Percentiles rank a stretch among this genome's conserved stretches.
Evolutionary conservation across 2,888 invertebrate genomes (phyloP).

Genomic region (Pterostichus niger): DNA sequence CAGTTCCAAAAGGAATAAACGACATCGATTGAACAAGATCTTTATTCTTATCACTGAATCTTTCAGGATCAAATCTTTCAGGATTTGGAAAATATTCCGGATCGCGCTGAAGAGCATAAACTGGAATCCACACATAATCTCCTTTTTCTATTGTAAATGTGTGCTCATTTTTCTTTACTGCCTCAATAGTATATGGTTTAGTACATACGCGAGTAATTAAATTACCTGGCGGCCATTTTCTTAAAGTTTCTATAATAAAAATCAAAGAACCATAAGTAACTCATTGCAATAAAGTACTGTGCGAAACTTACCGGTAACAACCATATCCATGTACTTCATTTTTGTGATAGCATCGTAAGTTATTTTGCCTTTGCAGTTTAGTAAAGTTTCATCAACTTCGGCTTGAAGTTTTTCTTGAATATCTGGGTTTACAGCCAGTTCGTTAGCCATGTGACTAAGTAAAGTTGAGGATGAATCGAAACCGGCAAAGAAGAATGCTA

Average conservation of each 20-base stretch:
- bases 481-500: slow-evolving; percentile 79
- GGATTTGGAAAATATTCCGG: not conserved
- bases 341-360: slow-evolving; percentile 78
- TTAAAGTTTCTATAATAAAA: slow-evolving; percentile 70
- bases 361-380: slow-evolving; percentile 75
- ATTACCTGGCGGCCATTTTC: slow-evolving; percentile 71
- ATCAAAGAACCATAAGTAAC: too few relatives aligned
- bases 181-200: not conserved
- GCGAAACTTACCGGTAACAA: slow-evolving; percentile 75
- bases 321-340: slow-evolving; percentile 81
- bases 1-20: slow-evolving; percentile 6
- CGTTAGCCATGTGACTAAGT: slow-evolving; percentile 79
- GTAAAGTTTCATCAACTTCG: slow-evolving; percentile 79
- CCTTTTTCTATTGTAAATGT: slow-evolving; percentile 65
- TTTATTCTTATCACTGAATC: slow-evolving; percentile 1
- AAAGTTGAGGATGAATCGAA: slow-evolving; percentile 78
- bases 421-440: slow-evolving; percentile 81
- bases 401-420: slow-evolving; percentile 79
- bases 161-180: not conserved
- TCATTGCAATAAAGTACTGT: too few relatives aligned
- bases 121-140: slow-evolving; percentile 1
- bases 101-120: not conserved
- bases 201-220: not conserved
- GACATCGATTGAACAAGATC: not conserved
- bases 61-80: slow-evolving; percentile 3